Conservation (phyloP, 1,140 invertebrate genomes). For the Drosophila paulistorum region DNA sequence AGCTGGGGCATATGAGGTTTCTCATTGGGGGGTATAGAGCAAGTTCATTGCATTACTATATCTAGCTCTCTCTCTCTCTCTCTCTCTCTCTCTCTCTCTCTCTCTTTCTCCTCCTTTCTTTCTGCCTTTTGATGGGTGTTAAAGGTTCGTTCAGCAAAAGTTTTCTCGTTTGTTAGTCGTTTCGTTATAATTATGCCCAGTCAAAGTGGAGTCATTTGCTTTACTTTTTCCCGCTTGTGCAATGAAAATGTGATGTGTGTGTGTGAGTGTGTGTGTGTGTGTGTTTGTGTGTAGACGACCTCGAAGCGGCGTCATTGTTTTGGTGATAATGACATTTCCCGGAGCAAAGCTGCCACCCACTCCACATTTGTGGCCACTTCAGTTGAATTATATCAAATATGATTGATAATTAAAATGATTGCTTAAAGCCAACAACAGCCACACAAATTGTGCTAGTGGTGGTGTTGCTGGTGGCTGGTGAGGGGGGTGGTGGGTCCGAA, state of each 20-base stretch:
- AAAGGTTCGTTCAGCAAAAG: slow-evolving; percentile 37
- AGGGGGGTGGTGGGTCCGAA: not conserved
- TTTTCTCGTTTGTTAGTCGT: slow-evolving; percentile 14
- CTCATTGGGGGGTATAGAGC: not conserved
- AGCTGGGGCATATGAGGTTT: slow-evolving; percentile 11
- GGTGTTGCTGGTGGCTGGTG: not conserved
- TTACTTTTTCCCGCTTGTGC: slow-evolving; percentile 15
- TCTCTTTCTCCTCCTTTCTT: not conserved
- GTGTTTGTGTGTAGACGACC: not conserved
- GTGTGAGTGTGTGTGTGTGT: not conserved
- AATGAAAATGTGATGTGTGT: slow-evolving; percentile 3
- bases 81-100: slow-evolving; percentile 1
- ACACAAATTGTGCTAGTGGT: no score
- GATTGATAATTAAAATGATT: slow-evolving; percentile 15
- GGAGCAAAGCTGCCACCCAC: slow-evolving; percentile 3
- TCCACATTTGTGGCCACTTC: slow-evolving; percentile 1
- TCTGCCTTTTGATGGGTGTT: slow-evolving; percentile 40
- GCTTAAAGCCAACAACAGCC: not conserved
- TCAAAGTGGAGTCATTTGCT: slow-evolving; percentile 11
- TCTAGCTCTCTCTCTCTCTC: not conserved
- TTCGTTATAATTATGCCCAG: slow-evolving; percentile 33
- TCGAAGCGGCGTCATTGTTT: slow-evolving; percentile 1
- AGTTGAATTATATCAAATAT: slow-evolving; percentile 6
- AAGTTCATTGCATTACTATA: slow-evolving; percentile 26
- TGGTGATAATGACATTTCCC: slow-evolving; percentile 6